Evolutionary conservation across 2,888 invertebrate species (phyloP).

Genomic region (Seira sanloemensis): DNA sequence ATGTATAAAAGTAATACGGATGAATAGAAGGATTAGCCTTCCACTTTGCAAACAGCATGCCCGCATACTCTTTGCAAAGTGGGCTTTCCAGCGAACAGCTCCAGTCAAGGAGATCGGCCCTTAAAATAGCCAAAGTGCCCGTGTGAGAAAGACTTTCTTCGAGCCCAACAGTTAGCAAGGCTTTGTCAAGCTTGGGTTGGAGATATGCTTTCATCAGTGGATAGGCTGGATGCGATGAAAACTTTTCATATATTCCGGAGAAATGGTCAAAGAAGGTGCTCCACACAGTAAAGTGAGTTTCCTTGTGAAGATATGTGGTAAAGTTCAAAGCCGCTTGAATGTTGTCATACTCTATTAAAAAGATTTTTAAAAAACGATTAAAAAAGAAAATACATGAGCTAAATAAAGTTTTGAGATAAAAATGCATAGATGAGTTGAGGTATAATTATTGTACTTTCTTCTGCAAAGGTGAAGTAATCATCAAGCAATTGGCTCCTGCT

Average conservation of each 20-base stretch:
- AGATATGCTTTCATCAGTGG: constrained; percentile 28
- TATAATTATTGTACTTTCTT: constrained; percentile 46
- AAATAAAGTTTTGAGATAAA: too few species aligned
- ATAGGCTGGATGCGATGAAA: constrained; percentile 28
- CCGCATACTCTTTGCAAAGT: constrained; percentile 45
- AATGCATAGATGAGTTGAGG: background rate
- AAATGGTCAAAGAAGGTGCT: constrained; percentile 54
- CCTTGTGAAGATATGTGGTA: constrained; percentile 52
- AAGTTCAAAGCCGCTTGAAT: constrained; percentile 46
- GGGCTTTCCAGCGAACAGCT: constrained; percentile 44
- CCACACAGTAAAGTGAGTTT: constrained; percentile 63
- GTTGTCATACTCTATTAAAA: constrained; percentile 30
- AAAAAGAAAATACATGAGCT: background rate
- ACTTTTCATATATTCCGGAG: constrained; percentile 12
- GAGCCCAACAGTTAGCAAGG: constrained; percentile 29
- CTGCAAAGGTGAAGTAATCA: constrained; percentile 66
- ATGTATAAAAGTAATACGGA: too few species aligned
- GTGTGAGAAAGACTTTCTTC: constrained; percentile 21
- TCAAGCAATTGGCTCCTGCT: constrained; percentile 68
- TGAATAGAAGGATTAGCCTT: background rate
- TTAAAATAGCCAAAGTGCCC: constrained; percentile 40
- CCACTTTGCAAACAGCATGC: constrained; percentile 36
- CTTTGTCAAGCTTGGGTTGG: constrained; percentile 37
- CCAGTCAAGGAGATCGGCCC: constrained; percentile 59
- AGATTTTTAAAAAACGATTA: background rate